phyloP scores from a whole-genome alignment of 2,888 invertebrate species.

The Eurois occulta region DNA sequence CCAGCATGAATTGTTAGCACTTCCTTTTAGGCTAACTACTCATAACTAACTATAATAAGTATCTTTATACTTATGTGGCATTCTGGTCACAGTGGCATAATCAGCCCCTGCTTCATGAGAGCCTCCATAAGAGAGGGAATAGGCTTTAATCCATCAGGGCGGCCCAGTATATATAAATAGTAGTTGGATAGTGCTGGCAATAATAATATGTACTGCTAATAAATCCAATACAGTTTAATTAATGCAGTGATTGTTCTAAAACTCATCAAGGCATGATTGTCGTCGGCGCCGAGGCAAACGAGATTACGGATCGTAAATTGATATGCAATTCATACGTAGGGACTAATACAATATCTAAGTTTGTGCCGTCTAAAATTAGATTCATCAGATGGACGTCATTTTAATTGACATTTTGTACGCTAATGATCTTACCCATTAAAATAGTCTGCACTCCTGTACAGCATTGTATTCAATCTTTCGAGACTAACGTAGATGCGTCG shows the following conservation, averaged over 20 bases:
- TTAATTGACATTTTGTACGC: conserved; percentile 40
- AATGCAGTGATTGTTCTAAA: conserved; percentile 46
- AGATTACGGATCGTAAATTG: conserved; percentile 44
- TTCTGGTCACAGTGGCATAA: neutral
- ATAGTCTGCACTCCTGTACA: conserved; percentile 48
- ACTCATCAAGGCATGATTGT: conserved; percentile 50
- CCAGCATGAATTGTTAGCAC: neutral
- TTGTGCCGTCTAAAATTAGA: conserved; percentile 48
- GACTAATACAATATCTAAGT: conserved; percentile 27
- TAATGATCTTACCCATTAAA: conserved; percentile 62
- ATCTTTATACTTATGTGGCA: neutral
- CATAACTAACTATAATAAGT: neutral
- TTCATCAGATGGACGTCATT: conserved; percentile 48
- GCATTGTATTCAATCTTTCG: conserved; percentile 44
- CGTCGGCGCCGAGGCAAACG: conserved; percentile 29
- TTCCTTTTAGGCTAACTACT: conserved; percentile 7
- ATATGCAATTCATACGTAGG: conserved; percentile 45
- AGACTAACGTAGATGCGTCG: conserved; percentile 41
- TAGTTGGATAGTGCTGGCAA: neutral
- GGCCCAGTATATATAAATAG: neutral
- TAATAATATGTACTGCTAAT: conserved; percentile 25
- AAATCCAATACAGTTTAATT: conserved; percentile 29
- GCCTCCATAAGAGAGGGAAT: neutral
- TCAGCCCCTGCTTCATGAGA: neutral
- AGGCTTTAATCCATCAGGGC: neutral